phyloP scores from a whole-genome alignment of 2,113 vertebrate genomes.

The Aramus guarauna region DNA sequence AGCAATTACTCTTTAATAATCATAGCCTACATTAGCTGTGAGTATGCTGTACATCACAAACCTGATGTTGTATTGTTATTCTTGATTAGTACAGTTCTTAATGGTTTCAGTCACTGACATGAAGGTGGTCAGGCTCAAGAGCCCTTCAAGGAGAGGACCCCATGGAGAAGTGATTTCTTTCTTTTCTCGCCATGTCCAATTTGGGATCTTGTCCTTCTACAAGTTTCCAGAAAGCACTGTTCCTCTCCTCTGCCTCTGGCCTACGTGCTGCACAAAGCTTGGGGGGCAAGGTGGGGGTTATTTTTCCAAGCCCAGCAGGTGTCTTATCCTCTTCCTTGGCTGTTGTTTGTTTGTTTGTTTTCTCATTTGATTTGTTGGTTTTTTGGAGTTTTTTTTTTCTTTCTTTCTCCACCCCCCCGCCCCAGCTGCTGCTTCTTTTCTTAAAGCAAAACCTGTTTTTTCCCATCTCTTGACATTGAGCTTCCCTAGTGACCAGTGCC shows the following conservation, averaged over 20 bases:
- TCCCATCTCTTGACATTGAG: background rate
- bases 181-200: background rate
- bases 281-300: background rate
- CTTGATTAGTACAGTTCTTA: background rate
- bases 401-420: no score
- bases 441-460: background rate
- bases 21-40: background rate
- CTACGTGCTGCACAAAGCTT: background rate
- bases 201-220: background rate
- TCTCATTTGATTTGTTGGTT: background rate
- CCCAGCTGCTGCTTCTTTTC: background rate
- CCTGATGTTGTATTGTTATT: background rate
- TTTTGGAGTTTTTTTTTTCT: rapidly evolving
- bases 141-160: rapidly evolving
- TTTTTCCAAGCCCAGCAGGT: background rate
- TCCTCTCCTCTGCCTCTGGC: background rate
- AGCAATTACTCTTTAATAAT: background rate
- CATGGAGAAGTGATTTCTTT: background rate
- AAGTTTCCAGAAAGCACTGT: background rate
- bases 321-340: background rate
- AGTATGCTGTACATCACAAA: background rate
- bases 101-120: background rate
- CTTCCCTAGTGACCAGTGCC: background rate
- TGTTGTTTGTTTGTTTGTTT: background rate
- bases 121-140: background rate